Base-by-base conservation (phyloP, 1,140 invertebrate genomes). In the Drosophila sulfurigaster region DNA sequence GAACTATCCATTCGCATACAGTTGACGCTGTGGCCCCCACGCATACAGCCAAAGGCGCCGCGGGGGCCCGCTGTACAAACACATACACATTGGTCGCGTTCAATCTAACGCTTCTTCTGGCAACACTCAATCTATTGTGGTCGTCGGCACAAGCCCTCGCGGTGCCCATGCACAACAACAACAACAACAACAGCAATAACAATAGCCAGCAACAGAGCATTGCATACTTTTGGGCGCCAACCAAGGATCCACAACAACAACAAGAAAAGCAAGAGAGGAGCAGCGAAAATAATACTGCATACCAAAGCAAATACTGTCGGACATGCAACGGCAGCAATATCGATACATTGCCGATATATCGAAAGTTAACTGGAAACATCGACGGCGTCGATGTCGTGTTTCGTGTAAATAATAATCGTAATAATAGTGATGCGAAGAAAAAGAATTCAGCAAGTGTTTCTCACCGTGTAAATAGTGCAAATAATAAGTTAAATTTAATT, bases 11-110 rank as follows among this genome's bases (percentile, higher is more conserved):
- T 75, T 81, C 78, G 81, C 70, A 79, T 65, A 77, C 71, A 77
- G 79, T 70, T 85, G 90, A 91, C 89, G 90, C 85, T 91, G 91
- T 92, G 91, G 91, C 91, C 91, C 91, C 91, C 91, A 92, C 77
- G 91, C 80, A 89, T 83, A 86, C 89, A 89, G 87, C 78, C 78
- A 83, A 82, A 81, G 91, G 91, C 91, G 91, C 91, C 91, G 91
- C 91, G 91, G 91, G 91, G 91, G 91, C 91, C 91, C 79, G 86
- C 81, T 90, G 82, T 78, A 83, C 88, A 78, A 66, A 73, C 77
- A 75, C 81, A 78, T 78, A 71, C 77, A 73, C 81, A 78, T 79
- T 77, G 74, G 48, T 86, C 32, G 79, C 78, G 79, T 73, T 71
- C 52, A 62, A 82, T 45, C 20, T 85, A 66, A 79, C 78, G 74